Evolutionary conservation across 2,888 invertebrate genomes (phyloP), one percentile per base, ranked within the genome.

Genomic region (Eupelmus urozonus): DNA sequence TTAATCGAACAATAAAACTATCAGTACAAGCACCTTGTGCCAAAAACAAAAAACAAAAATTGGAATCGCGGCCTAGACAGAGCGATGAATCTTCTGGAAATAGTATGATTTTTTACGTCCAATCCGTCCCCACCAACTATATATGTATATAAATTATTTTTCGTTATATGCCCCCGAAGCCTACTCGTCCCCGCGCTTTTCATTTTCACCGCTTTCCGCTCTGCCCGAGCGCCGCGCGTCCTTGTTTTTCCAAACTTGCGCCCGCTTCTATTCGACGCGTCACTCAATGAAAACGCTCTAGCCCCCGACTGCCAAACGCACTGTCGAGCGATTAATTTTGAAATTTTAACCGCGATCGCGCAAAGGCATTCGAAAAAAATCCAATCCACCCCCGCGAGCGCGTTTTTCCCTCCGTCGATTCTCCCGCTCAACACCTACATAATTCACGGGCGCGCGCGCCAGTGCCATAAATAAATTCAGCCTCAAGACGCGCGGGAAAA

Each of bases 21-120:
- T n/a, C n/a, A n/a, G n/a, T n/a, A n/a, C n/a, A n/a, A n/a, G n/a
- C n/a, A n/a, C n/a, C n/a, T n/a, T n/a, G n/a, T n/a, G n/a, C n/a
- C n/a, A n/a, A n/a, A n/a, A n/a, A n/a, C n/a, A n/a, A n/a, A n/a
- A n/a, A n/a, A n/a, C n/a, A n/a, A n/a, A n/a, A n/a, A n/a, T n/a
- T n/a, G n/a, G n/a, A n/a, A n/a, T n/a, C n/a, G n/a, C n/a, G n/a
- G n/a, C n/a, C n/a, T n/a, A n/a, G n/a, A n/a, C n/a, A n/a, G n/a
- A n/a, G 20, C 66, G 34, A 75, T 67, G 51, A 75, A 59, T 60
- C 73, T 73, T 13, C 16, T 9, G 5, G 0, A 0, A 13, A 20
- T 18, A n/a, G 13, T 20, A 7, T 40, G 27, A 72, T 74, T 74
- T 74, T 74, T 74, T 74, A 66, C 66, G 66, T 49, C 53, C 40